These are phyloP conservation scores for Acronicta alni DNA, from an alignment of 2,888 invertebrate species.

Conservation along the genomic window DNA sequence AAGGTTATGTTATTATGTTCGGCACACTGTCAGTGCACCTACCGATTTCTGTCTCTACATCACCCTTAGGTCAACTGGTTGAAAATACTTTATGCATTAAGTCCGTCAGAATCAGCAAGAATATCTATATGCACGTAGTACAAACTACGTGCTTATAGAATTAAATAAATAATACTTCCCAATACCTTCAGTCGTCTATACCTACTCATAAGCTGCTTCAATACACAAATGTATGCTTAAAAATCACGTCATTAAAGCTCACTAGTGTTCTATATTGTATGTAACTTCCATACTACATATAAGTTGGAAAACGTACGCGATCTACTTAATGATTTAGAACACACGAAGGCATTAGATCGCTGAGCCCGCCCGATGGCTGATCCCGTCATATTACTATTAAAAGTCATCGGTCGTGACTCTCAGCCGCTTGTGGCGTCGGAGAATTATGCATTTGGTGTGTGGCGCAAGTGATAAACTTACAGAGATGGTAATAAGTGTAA, in stretches of 20 bases:
- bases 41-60: no score
- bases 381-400: conserved; percentile 70
- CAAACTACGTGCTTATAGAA: no score
- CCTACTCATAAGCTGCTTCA: no score
- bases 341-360: conserved; percentile 56
- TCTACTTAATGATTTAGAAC: conserved; percentile 52
- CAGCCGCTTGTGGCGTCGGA: conserved; percentile 33
- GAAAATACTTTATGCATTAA: no score
- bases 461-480: conserved; percentile 49
- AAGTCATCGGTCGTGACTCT: conserved; percentile 75
- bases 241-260: background rate
- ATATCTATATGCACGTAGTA: no score
- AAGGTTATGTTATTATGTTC: no score
- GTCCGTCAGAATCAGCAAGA: no score
- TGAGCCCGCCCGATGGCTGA: conserved; percentile 55
- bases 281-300: background rate
- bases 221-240: background rate
- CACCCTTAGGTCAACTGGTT: no score
- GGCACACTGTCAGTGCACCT: no score
- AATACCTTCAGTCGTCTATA: no score
- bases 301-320: conserved; percentile 22
- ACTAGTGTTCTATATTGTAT: background rate
- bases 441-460: conserved; percentile 67
- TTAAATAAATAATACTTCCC: no score
- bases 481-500: background rate